Evolutionary conservation across 1,140 invertebrate species (phyloP), one percentile per base, ranked within the genome.

Genomic region (Leptinotarsa defecta): DNA sequence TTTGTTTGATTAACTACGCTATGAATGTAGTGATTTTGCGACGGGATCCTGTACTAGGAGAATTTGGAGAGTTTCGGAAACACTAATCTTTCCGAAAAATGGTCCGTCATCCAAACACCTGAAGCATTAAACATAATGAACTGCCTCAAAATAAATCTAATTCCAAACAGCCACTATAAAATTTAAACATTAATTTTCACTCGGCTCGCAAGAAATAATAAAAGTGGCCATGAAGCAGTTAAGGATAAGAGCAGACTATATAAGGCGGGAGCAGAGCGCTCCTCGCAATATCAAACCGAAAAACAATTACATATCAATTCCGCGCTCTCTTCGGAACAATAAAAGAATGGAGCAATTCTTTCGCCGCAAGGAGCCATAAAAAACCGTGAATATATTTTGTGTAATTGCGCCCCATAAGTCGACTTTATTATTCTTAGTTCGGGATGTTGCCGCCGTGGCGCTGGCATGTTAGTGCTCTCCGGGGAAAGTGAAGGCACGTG

Each of bases 351-450:
- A 77, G 81, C 82, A 79, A 82, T 84, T 81, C 79, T 77, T 82
- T 82, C 74, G 83, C 83, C 83, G 83, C 83, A 84, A 84, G 83
- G 83, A 82, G 81, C 81, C 68, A 83, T 84, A 84, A 84, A 84
- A 84, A 84, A 83, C 82, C 83, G 83, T 84, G 83, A 84, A 84
- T 84, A 83, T 83, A 84, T 84, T 84, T 84, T 83, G 83, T 83
- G 83, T 84, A 84, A 84, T 84, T 84, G 83, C 79, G 81, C 82
- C 70, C 78, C 83, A 83, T 83, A 84, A 84, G 83, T 84, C 81
- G 83, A 81, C 76, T 84, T 84, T 84, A 84, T 84, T 84, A 84
- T 83, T 81, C 81, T 80, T 83, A 81, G 77, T 83, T 81, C 81
- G 48, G 74, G 48, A 75, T 70, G 77, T 78, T 75, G 76, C 72